Percentiles rank a stretch among this genome's conserved stretches.
These are phyloP conservation scores for Bombyx huttoni DNA, from an alignment of 2,888 invertebrate genomes.

Conservation along the genomic window DNA sequence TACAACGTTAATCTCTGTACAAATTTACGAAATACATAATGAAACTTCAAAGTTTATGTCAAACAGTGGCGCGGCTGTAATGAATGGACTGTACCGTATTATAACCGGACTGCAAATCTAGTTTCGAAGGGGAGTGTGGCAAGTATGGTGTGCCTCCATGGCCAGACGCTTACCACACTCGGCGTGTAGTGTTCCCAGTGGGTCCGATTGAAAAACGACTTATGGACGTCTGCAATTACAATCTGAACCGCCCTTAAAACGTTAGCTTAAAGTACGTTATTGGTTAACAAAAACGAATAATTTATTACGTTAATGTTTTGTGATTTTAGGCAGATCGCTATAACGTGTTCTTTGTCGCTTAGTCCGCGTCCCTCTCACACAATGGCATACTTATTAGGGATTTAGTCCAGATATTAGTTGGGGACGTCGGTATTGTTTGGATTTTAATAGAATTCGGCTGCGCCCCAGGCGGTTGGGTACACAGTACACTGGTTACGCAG, in stretches of 20 bases:
- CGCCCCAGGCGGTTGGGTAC: constrained; percentile 60
- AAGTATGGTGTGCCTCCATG: constrained; percentile 70
- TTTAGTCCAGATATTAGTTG: constrained; percentile 73
- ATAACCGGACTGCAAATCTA: constrained; percentile 69
- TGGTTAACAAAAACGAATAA: constrained; percentile 6
- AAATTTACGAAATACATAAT: constrained; percentile 32
- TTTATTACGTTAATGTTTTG: constrained; percentile 8
- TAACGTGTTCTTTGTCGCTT: constrained; percentile 71
- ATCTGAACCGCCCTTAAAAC: constrained; percentile 13
- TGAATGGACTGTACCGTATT: constrained; percentile 59
- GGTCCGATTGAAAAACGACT: constrained; percentile 17
- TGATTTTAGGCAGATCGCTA: constrained; percentile 47
- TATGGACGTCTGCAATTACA: constrained; percentile 15
- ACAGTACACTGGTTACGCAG: constrained; percentile 18
- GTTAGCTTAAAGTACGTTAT: constrained; percentile 4
- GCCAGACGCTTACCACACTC: constrained; percentile 69
- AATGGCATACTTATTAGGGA: constrained; percentile 74
- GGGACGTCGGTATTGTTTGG: constrained; percentile 69
- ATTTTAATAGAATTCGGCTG: constrained; percentile 67
- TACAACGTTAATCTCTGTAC: constrained; percentile 19
- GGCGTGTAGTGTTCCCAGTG: constrained; percentile 49
- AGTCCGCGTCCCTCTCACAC: constrained; percentile 68
- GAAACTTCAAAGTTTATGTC: constrained; percentile 43
- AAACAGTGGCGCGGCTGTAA: constrained; percentile 59
- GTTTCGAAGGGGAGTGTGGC: constrained; percentile 67